phyloP scores from a whole-genome alignment of 1,140 invertebrate species.

The Aphelinus certus region DNA sequence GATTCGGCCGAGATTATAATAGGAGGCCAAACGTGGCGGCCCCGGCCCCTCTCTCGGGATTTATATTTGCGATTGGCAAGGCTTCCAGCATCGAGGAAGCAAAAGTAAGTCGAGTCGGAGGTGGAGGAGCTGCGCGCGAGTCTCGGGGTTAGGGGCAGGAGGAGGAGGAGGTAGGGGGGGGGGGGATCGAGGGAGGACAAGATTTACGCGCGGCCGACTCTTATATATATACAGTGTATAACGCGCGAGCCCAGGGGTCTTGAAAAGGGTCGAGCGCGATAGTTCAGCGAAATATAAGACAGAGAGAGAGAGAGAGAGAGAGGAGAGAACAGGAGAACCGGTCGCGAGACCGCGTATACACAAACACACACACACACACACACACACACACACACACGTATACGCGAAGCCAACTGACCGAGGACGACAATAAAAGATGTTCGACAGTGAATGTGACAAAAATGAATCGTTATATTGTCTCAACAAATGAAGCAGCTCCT shows the following conservation, averaged over 20 bases:
- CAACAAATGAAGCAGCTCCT: constrained; percentile 61
- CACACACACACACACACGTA: too few relatives aligned
- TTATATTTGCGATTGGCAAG: constrained; percentile 38
- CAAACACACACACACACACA: too few relatives aligned
- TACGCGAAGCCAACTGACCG: not conserved
- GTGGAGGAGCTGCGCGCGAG: not conserved
- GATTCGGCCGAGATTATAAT: constrained; percentile 35
- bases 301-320: constrained; percentile 10
- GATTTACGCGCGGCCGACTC: constrained; percentile 37
- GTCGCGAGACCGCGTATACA: constrained; percentile 1
- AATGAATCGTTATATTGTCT: constrained; percentile 65
- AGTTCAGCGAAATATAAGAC: constrained; percentile 2
- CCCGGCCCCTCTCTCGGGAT: too few relatives aligned
- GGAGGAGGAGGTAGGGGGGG: not conserved
- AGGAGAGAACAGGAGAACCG: constrained; percentile 31
- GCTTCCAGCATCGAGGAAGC: constrained; percentile 41
- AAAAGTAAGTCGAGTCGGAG: constrained; percentile 32
- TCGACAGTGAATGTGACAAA: constrained; percentile 60
- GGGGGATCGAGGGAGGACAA: constrained; percentile 36
- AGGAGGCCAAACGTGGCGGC: constrained; percentile 25
- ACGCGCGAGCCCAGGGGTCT: constrained; percentile 29
- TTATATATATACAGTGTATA: constrained; percentile 32
- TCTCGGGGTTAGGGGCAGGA: too few relatives aligned
- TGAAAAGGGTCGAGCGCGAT: constrained; percentile 36
- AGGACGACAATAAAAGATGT: constrained; percentile 55